Percentiles rank a stretch among this genome's conserved stretches.
phyloP scores from a whole-genome alignment of 1,140 invertebrate species.

The Tenebrio molitor region DNA sequence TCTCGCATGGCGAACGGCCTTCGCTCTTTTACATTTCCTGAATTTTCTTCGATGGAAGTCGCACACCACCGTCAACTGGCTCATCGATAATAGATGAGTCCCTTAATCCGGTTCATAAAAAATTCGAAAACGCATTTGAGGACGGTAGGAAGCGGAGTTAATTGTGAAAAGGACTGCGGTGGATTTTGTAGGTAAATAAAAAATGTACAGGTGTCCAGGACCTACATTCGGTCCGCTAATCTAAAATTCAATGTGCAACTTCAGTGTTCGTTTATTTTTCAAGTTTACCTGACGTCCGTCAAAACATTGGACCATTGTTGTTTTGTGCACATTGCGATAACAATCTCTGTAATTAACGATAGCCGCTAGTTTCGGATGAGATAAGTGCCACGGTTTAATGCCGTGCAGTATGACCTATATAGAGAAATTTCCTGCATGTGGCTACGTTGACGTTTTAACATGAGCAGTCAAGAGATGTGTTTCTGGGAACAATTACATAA shows the following conservation, averaged over 20 bases:
- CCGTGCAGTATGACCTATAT: conserved; percentile 29
- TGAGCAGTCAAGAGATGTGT: conserved; percentile 1
- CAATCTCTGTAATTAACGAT: conserved; percentile 13
- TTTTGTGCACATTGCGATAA: conserved; percentile 2
- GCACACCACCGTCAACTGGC: too few relatives aligned
- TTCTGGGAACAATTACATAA: conserved; percentile 35
- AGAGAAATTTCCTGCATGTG: conserved; percentile 27
- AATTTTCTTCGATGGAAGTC: too few relatives aligned
- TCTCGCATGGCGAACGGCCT: too few relatives aligned
- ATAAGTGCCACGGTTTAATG: conserved; percentile 22
- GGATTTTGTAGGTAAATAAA: conserved; percentile 3
- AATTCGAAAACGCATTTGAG: background rate
- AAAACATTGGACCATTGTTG: conserved; percentile 4
- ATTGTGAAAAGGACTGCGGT: background rate
- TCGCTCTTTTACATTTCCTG: too few relatives aligned
- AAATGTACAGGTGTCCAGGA: conserved; percentile 1
- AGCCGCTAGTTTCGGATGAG: conserved; percentile 11
- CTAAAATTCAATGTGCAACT: conserved; percentile 1
- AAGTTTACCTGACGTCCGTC: conserved; percentile 7
- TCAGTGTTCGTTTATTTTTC: conserved; percentile 16
- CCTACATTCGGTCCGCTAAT: conserved; percentile 11
- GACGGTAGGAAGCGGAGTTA: background rate
- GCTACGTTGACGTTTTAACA: conserved; percentile 3
- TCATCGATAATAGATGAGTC: too few relatives aligned
- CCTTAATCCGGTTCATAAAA: too few relatives aligned